Evolutionary conservation across 2,113 vertebrate species (phyloP), one percentile per base, ranked within the genome.

Genomic region (Paracanthobrama guichenoti): DNA sequence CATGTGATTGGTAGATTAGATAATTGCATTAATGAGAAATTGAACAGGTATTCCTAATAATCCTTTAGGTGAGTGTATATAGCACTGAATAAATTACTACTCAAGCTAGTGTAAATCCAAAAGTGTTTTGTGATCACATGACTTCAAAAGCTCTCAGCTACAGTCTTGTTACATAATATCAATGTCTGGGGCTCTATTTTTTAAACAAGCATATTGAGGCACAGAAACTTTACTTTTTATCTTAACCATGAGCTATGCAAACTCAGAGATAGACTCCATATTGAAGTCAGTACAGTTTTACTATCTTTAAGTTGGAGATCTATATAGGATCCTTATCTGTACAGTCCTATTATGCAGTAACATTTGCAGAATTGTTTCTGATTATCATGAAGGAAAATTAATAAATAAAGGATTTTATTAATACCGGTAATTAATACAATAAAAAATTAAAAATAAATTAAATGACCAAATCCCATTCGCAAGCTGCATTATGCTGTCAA

Each of bases 61-160:
- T n/a, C n/a, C n/a, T n/a, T n/a, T n/a, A n/a, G n/a, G n/a, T n/a
- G n/a, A n/a, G n/a, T n/a, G n/a, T n/a, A 42, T 42, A 24, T 46
- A 73, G n/a, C 22, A 48, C 69, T 48, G 69, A 26, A 72, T 72
- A 73, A 73, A 46, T 46, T 2, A 73, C 69, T 46, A 73, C 42
- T 73, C 39, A 73, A 26, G n/a, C n/a, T 73, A 24, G 69, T 24
- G 69, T 26, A 26, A 3, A 73, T 24, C 22, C n/a, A 73, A n/a
- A 39, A 42, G 66, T 46, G 5, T 73, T 42, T 72, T 24, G 69
- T 13, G 69, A 72, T 72, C 42, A 46, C 7, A 12, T 72, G 69
- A 46, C 39, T 72, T 46, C 39, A 72, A 46, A 72, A 72, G 39
- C 39, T 24, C 42, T 72, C 22, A 72, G 69, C 5, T 39, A 18